phyloP scores from a whole-genome alignment of 2,888 invertebrate species.

The Cinara cedri region DNA sequence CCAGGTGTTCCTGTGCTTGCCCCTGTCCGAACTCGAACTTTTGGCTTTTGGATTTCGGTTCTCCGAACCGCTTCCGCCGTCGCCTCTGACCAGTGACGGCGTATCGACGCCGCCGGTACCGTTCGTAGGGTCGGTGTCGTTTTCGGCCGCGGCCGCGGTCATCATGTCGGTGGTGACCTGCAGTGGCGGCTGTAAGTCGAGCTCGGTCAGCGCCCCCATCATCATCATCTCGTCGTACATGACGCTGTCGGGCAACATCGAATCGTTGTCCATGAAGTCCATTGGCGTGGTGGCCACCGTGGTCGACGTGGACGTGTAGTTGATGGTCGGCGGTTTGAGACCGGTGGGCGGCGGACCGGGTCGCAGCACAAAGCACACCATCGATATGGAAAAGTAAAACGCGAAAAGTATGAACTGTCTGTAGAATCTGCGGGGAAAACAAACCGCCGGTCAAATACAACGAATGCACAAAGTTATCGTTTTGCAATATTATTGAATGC shows the following conservation, averaged over 20 bases:
- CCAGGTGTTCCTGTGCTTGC: constrained; percentile 44
- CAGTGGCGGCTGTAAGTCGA: background rate
- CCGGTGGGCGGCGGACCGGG: constrained; percentile 72
- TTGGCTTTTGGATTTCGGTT: no score
- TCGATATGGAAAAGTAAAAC: constrained; percentile 86
- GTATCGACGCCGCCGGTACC: background rate
- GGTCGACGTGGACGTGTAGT: constrained; percentile 46
- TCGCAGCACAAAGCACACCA: constrained; percentile 85
- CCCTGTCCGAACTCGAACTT: constrained; percentile 37
- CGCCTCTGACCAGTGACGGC: constrained; percentile 3
- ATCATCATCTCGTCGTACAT: constrained; percentile 34
- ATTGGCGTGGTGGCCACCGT: constrained; percentile 45
- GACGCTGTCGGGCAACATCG: constrained; percentile 11
- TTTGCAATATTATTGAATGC: no score
- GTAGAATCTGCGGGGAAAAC: constrained; percentile 75
- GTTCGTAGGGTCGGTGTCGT: background rate
- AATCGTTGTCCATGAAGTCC: constrained; percentile 48
- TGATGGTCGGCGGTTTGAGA: constrained; percentile 31
- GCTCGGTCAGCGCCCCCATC: background rate
- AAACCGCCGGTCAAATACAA: background rate
- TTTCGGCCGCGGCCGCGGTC: background rate
- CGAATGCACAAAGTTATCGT: no score
- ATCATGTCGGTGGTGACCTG: background rate
- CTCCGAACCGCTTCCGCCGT: background rate
- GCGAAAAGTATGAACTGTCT: constrained; percentile 89